Conservation (phyloP, 2,113 vertebrate species). For the Oophaga pumilio region DNA sequence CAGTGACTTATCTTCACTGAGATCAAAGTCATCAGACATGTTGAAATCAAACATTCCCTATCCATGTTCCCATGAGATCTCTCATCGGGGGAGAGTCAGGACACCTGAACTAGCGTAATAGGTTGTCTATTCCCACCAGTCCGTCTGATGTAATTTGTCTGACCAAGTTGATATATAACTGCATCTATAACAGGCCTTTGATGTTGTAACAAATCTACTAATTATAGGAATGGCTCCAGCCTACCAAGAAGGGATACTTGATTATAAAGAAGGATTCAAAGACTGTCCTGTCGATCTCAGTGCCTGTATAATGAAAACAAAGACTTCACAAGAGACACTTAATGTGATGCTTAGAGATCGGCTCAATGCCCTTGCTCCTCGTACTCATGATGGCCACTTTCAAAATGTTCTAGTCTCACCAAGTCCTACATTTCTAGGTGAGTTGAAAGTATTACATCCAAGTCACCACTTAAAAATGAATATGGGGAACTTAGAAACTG, state of each 20-base stretch:
- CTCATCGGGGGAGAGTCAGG: too few species aligned
- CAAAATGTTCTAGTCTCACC: neutral
- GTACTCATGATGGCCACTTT: neutral
- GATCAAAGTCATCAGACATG: too few species aligned
- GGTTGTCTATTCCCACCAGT: too few species aligned
- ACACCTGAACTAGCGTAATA: too few species aligned
- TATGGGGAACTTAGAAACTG: neutral
- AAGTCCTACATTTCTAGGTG: neutral
- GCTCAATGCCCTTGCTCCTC: neutral
- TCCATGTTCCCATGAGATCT: too few species aligned
- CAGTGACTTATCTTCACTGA: too few species aligned
- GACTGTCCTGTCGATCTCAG: neutral
- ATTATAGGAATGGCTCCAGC: neutral
- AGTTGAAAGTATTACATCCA: neutral
- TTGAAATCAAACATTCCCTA: too few species aligned
- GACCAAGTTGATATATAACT: neutral
- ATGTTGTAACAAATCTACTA: neutral
- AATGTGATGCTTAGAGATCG: neutral
- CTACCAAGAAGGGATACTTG: neutral
- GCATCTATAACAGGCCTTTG: neutral
- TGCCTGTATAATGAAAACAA: neutral
- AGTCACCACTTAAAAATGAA: neutral
- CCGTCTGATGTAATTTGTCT: too few species aligned
- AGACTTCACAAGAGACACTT: neutral
- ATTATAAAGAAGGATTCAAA: neutral